Evolutionary conservation across 2,888 invertebrate species (phyloP), one percentile per base, ranked within the genome.

Genomic region (Protula sp.): DNA sequence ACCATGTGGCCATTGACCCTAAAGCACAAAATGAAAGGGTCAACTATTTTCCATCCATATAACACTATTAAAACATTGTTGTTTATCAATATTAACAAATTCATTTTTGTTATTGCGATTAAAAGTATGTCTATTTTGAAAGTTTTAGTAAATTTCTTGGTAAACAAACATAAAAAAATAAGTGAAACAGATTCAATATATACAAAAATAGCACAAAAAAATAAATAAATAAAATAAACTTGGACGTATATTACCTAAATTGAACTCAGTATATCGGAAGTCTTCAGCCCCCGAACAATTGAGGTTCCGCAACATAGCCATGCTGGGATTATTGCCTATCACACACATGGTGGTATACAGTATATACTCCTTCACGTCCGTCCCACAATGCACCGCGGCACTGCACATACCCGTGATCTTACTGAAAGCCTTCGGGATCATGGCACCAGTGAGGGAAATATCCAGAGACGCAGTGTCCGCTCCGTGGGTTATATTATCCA

Each of bases 1-100:
- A 69, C 78, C 79, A 80, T 27, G 76, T 74, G 9, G 73, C 71
- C 52, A 68, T 67, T 24, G 63, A 61, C 24, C 75, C 76, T 54
- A 72, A 58, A 59, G 67, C 61, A 58, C 66, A 65, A 30, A 67
- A 61, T 30, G 58, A 58, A 2, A 27, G n/a, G n/a, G n/a, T n/a
- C n/a, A n/a, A n/a, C n/a, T n/a, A n/a, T n/a, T n/a, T n/a, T n/a
- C n/a, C n/a, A n/a, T n/a, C n/a, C n/a, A n/a, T n/a, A n/a, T n/a
- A n/a, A n/a, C n/a, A n/a, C n/a, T n/a, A n/a, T n/a, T n/a, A n/a
- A n/a, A n/a, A n/a, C n/a, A n/a, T n/a, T n/a, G n/a, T n/a, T n/a
- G n/a, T n/a, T n/a, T n/a, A n/a, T n/a, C n/a, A n/a, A n/a, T n/a
- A n/a, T n/a, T n/a, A n/a, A n/a, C n/a, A n/a, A n/a, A n/a, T n/a